These are phyloP conservation scores for Picathartes gymnocephalus DNA, from an alignment of 2,113 vertebrate species.

Conservation along the genomic window DNA sequence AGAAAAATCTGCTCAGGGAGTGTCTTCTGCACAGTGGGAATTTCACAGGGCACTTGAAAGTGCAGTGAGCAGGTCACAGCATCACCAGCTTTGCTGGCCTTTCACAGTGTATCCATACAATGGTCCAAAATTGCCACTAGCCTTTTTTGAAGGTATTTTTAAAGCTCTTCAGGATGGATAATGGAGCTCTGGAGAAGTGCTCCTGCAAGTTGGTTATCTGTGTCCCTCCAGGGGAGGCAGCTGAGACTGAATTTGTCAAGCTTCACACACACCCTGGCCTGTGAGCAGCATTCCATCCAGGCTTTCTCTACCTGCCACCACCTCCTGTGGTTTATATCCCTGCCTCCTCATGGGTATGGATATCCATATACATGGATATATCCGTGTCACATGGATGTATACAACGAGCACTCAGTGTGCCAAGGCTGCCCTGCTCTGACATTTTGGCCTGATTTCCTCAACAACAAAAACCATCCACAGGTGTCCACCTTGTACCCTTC, in stretches of 20 bases:
- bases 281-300: not conserved
- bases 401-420: not conserved
- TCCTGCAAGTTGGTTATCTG: rapidly evolving
- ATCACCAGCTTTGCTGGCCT: not conserved
- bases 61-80: not conserved
- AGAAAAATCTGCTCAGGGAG: not conserved
- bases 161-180: not conserved
- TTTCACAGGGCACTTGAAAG: not conserved
- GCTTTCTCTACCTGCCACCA: not conserved
- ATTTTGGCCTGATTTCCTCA: not conserved
- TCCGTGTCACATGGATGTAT: rapidly evolving
- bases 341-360: not conserved
- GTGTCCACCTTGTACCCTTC: not conserved
- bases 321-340: not conserved
- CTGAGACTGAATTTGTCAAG: not conserved
- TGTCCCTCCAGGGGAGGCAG: not conserved
- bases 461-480: not conserved
- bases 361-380: not conserved
- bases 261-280: not conserved
- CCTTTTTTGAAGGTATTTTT: not conserved
- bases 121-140: not conserved
- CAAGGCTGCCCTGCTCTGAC: not conserved
- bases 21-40: not conserved
- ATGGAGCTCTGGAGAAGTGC: rapidly evolving
- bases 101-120: not conserved